Evolutionary conservation across 92 coral and sea anemone genomes (phyloP).

Genomic region (Umimayanthus kanabou): DNA sequence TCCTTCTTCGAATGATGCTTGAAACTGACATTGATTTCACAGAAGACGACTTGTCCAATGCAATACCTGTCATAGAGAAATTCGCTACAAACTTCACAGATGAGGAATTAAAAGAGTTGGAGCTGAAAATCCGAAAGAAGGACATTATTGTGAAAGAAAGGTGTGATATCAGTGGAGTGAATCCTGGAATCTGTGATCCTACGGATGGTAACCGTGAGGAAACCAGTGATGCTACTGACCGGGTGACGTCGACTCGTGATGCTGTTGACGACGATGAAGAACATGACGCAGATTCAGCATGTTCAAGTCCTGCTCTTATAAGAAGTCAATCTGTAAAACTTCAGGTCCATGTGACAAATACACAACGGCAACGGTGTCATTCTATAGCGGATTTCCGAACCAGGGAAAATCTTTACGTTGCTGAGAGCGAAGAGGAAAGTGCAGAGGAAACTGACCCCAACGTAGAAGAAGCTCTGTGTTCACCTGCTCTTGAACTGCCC

Average conservation of each 20-base stretch:
- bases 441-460: not conserved
- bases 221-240: not conserved
- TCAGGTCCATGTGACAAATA: no score
- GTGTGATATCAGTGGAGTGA: not conserved
- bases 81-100: constrained; percentile 40
- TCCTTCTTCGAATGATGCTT: constrained; percentile 60
- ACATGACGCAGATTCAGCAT: not conserved
- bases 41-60: constrained; percentile 68
- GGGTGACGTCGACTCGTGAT: not conserved
- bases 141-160: not conserved
- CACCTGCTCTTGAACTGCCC: not conserved
- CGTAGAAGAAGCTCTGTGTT: not conserved
- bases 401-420: not conserved
- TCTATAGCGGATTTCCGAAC: constrained; percentile 10
- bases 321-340: constrained; percentile 16
- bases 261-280: constrained; percentile 1
- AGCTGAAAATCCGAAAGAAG: constrained; percentile 13
- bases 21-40: constrained; percentile 64
- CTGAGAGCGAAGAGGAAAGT: not conserved
- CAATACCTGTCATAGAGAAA: constrained; percentile 46
- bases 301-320: not conserved
- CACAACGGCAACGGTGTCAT: not conserved
- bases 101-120: constrained; percentile 31
- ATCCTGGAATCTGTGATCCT: not conserved
- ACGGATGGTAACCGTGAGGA: constrained; percentile 17